Evolutionary conservation across 2,888 invertebrate species (phyloP).

Genomic region (Machimus rusticus): DNA sequence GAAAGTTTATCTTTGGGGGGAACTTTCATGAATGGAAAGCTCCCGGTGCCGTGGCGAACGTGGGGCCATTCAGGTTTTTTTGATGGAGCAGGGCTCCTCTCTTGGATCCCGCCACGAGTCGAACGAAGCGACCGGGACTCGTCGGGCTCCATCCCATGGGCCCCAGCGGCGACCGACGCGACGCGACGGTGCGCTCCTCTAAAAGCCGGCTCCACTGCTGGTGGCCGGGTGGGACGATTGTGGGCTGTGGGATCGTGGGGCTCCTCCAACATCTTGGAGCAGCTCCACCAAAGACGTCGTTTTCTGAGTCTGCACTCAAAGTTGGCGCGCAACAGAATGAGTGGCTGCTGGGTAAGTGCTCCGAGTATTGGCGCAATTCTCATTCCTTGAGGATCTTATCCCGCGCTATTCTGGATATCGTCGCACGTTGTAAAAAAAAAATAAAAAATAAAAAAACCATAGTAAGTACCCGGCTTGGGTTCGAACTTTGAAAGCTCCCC

Average conservation of each 20-base stretch:
- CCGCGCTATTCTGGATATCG: neutral
- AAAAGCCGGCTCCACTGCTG: neutral
- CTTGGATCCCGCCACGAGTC: neutral
- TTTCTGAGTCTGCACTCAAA: neutral
- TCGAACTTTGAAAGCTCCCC: slow-evolving; percentile 1
- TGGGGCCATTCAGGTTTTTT: neutral
- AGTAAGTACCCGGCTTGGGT: neutral
- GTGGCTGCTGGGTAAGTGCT: neutral
- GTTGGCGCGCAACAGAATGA: neutral
- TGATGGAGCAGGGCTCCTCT: neutral
- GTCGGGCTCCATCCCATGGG: neutral
- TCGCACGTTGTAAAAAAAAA: neutral
- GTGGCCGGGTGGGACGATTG: neutral
- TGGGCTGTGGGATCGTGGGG: neutral
- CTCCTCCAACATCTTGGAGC: neutral
- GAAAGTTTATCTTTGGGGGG: neutral
- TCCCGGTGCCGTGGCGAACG: neutral
- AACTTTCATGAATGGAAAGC: slow-evolving; percentile 4
- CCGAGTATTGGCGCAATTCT: neutral
- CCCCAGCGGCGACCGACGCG: no score
- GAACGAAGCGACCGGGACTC: neutral
- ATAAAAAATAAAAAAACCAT: neutral
- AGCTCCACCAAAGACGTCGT: no score
- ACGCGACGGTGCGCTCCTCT: no score
- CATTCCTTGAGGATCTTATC: neutral